Base-by-base conservation (phyloP, 2,113 vertebrate species). In the Callipepla californica region DNA sequence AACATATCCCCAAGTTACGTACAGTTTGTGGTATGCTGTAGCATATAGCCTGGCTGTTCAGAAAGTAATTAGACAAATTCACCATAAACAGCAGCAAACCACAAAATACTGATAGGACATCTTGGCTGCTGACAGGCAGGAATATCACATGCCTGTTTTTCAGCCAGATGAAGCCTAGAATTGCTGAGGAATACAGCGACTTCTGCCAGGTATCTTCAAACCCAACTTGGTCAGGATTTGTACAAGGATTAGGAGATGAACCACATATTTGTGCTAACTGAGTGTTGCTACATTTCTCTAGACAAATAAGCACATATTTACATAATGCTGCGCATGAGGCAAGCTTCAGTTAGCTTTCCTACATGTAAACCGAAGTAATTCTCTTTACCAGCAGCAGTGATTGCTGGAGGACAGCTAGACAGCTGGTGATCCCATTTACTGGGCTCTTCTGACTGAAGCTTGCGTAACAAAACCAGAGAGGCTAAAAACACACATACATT, bases 211-310 rank as follows among this genome's bases (percentile, higher is more conserved):
- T 34, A 68, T 92, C 94, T 94, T 92, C 87, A 95, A 94, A 95
- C 68, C 72, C 38, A 78, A 44, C 58, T 65, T 87, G 63, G 87
- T 94, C 91, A 83, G 74, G 70, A 92, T 91, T 91, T 87, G 50
- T 80, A 82, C 89, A 87, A 90, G 89, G 84, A 85, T 94, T 89
- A 95, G 13, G 74, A 96, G 92, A 94, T 89, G 94, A 95, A 89
- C 70, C 76, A 87, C 42, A 6, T 79, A 87, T 42, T 73, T 94
- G 74, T 45, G 36, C 58, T 89, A 86, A 83, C 57, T 69, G 86
- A 81, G 79, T 11, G 50, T 91, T 95, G 89, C 92, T 89, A 91
- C 94, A 94, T 55, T 34, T 66, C 91, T 74, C 45, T 34, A 68
- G 53, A 62, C 67, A 94, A 93, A 85, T 59, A 73, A 82, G 81